phyloP scores from a whole-genome alignment of 2,888 invertebrate genomes.

The Dinocampus coccinellae region DNA sequence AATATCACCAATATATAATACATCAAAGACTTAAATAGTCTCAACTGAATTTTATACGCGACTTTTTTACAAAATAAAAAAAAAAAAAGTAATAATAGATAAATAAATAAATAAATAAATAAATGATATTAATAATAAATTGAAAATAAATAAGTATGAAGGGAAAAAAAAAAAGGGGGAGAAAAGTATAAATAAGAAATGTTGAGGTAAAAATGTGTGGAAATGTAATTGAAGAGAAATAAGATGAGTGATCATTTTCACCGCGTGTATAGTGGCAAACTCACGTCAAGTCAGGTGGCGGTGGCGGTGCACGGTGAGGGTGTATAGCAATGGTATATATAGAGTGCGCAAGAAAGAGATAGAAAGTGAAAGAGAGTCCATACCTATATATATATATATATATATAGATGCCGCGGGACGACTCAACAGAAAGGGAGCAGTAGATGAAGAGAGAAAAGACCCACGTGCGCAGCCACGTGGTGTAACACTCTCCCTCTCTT shows the following conservation, averaged over 20 bases:
- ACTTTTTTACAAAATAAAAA: background rate
- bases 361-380: background rate
- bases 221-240: slow-evolving; percentile 22
- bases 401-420: slow-evolving; percentile 10
- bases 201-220: background rate
- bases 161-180: too few relatives aligned
- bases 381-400: background rate
- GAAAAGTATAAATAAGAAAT: too few relatives aligned
- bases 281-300: background rate
- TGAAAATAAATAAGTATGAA: too few relatives aligned
- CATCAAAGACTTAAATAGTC: slow-evolving; percentile 14
- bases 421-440: slow-evolving; percentile 30
- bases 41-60: slow-evolving; percentile 11
- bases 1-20: slow-evolving; percentile 16
- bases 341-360: background rate
- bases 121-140: too few relatives aligned
- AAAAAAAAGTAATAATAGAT: background rate
- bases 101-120: too few relatives aligned
- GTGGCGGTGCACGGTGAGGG: background rate
- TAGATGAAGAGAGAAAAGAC: slow-evolving; percentile 53
- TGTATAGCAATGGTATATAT: background rate
- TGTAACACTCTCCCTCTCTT: slow-evolving; percentile 44
- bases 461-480: slow-evolving; percentile 67
- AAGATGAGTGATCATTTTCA: slow-evolving; percentile 13
- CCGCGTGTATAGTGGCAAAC: background rate